phyloP scores from a whole-genome alignment of 2,113 vertebrate genomes.

The Microtus pennsylvanicus region DNA sequence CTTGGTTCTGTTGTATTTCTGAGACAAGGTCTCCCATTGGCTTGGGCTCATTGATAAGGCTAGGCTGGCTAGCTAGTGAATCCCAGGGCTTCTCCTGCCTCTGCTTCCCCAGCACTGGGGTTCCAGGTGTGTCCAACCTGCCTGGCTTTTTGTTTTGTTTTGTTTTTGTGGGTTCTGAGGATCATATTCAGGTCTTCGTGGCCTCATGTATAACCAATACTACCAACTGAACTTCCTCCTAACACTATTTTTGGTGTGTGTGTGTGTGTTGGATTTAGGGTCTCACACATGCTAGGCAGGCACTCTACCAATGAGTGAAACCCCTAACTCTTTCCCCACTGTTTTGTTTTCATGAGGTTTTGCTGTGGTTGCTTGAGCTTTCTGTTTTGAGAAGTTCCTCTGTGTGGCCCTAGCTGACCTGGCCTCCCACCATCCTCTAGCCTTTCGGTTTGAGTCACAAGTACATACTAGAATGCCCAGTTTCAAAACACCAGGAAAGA shows the following conservation, averaged over 20 bases:
- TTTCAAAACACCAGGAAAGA: conserved; percentile 13
- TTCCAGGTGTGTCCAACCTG: background rate
- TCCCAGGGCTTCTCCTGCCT: too few species aligned
- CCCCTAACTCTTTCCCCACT: background rate
- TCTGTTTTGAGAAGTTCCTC: background rate
- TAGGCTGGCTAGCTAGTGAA: too few species aligned
- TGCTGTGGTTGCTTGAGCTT: background rate
- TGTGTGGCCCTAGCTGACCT: background rate
- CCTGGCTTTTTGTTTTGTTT: background rate
- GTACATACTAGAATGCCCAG: background rate
- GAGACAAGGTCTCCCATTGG: background rate
- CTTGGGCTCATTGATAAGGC: background rate
- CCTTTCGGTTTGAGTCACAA: background rate
- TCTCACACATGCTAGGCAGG: too few species aligned
- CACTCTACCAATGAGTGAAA: too few species aligned
- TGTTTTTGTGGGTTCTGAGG: background rate
- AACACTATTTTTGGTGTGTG: background rate
- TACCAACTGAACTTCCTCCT: background rate
- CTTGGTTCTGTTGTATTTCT: background rate
- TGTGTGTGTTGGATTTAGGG: background rate
- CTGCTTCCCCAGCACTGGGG: background rate
- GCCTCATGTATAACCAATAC: background rate
- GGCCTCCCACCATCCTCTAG: too few species aligned
- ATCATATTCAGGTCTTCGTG: background rate
- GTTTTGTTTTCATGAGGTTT: background rate